Conservation (phyloP, 1,140 invertebrate species). For the Nephotettix cincticeps region DNA sequence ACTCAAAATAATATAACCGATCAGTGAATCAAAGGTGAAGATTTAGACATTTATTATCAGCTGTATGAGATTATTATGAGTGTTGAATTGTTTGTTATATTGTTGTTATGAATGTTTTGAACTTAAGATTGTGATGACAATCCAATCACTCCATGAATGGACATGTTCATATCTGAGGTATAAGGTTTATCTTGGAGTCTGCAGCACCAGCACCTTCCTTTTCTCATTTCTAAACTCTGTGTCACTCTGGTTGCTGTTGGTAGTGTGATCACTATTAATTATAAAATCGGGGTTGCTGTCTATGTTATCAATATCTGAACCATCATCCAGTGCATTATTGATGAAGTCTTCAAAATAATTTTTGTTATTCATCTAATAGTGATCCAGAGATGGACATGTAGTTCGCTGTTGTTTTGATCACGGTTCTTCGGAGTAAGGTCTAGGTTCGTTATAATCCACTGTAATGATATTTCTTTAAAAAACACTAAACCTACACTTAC, state of each 20-base stretch:
- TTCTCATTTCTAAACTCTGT: background rate
- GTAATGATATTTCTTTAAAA: background rate
- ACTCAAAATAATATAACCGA: no score
- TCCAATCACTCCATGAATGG: no score
- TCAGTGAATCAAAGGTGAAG: no score
- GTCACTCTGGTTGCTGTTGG: background rate
- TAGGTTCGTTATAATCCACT: background rate
- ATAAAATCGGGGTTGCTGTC: conserved; percentile 15
- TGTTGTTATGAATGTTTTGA: no score
- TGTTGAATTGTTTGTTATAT: no score
- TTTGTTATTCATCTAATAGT: no score
- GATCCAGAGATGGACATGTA: background rate
- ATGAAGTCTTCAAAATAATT: background rate
- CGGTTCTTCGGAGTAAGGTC: background rate
- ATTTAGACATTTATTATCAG: no score
- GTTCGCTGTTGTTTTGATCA: background rate
- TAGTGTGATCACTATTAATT: conserved; percentile 11
- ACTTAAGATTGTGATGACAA: no score
- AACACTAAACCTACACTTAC: background rate
- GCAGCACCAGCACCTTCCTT: no score
- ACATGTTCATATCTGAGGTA: no score
- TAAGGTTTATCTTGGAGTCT: no score
- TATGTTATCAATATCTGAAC: background rate
- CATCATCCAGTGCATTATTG: conserved; percentile 4
- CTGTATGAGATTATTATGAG: no score